Conservation (phyloP, 2,888 invertebrate species). For the Achlya flavicornis region DNA sequence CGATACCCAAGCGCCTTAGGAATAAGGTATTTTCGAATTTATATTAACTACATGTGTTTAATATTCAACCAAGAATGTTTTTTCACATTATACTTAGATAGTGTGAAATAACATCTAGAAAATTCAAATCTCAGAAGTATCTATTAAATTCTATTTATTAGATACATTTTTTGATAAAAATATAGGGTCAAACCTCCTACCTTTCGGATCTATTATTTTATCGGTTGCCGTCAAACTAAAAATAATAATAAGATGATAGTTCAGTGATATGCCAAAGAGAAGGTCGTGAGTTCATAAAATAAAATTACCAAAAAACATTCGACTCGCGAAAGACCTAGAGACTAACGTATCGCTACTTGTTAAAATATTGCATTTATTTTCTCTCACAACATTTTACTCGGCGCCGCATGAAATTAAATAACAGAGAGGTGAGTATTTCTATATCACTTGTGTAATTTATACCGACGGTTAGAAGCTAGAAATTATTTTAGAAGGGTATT, state of each 20-base stretch:
- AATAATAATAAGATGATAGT: not conserved
- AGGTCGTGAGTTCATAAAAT: not conserved
- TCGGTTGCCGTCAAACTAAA: not conserved
- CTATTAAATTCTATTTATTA: too few species aligned
- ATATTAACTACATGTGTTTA: not conserved
- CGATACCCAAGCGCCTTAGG: not conserved
- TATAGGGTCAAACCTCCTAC: too few species aligned
- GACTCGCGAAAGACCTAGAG: too few species aligned
- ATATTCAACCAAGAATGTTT: not conserved
- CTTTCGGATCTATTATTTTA: too few species aligned
- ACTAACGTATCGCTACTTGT: not conserved
- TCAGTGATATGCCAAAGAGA: too few species aligned
- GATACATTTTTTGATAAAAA: too few species aligned
- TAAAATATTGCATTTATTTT: too few species aligned
- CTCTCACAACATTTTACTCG: not conserved
- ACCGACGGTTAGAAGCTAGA: not conserved
- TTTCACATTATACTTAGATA: not conserved
- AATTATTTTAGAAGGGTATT: slow-evolving; percentile 11
- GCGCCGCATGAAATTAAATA: not conserved
- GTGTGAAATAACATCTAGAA: not conserved
- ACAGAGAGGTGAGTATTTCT: not conserved
- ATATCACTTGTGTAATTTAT: not conserved
- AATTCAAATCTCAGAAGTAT: not conserved
- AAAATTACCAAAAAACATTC: not conserved
- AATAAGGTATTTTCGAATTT: not conserved